Percentiles rank a stretch among this genome's conserved stretches.
Conservation (phyloP, 1,140 invertebrate species). For the Brachionus koreanus region DNA sequence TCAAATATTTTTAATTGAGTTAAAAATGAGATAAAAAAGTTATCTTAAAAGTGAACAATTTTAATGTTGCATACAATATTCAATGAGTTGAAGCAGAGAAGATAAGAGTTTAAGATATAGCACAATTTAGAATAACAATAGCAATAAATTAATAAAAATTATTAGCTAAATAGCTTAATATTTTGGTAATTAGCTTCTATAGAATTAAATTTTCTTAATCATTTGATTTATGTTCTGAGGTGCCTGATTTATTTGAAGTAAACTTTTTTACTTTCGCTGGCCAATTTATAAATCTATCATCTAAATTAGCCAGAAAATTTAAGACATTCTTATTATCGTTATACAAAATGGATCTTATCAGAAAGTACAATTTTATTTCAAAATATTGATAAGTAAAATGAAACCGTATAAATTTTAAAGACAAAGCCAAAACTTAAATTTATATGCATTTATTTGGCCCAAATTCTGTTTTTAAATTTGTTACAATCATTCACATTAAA, state of each 20-base stretch:
- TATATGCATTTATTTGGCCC: slow-evolving; percentile 1
- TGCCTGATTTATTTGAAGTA: background rate
- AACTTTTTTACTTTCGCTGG: background rate
- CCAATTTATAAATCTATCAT: background rate
- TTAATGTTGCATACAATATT: background rate
- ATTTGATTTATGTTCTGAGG: background rate
- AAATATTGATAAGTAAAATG: slow-evolving; percentile 20
- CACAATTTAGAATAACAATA: background rate
- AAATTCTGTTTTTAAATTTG: slow-evolving; percentile 25
- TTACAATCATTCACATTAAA: background rate
- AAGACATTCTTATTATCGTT: background rate
- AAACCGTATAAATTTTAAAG: slow-evolving; percentile 14
- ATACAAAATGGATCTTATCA: background rate
- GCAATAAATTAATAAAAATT: slow-evolving; percentile 1
- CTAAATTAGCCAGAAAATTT: background rate
- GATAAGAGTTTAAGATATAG: slow-evolving; percentile 3
- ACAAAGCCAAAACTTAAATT: background rate
- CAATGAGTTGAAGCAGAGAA: background rate
- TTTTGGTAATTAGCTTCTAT: background rate
- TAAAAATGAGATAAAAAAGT: background rate
- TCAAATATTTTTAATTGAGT: background rate
- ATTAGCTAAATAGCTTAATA: background rate
- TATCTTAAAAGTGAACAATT: slow-evolving; percentile 9
- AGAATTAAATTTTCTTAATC: background rate
- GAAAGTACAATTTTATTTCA: background rate